Conservation (phyloP, 2,113 vertebrate genomes). For the Tricholaema leucomelas region DNA sequence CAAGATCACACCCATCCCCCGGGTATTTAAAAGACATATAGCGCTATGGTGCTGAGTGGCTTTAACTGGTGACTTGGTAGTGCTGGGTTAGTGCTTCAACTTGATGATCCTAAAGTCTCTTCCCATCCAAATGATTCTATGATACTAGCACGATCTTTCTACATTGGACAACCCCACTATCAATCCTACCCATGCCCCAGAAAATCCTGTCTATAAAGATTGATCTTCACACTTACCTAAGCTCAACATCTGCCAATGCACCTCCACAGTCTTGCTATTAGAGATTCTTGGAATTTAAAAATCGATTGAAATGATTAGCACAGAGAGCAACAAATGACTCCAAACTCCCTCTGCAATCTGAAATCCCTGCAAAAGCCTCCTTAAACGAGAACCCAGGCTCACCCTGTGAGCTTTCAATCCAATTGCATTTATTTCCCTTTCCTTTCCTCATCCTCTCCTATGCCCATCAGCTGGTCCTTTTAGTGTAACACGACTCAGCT, state of each 20-base stretch:
- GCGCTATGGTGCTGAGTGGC: too few species aligned
- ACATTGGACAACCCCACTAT: not conserved
- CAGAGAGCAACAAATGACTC: not conserved
- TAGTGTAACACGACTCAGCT: slow-evolving; percentile 50
- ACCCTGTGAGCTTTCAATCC: not conserved
- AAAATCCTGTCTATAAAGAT: not conserved
- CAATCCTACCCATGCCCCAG: not conserved
- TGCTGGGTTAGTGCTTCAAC: too few species aligned
- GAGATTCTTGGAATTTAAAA: not conserved
- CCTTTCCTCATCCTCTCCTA: slow-evolving; percentile 52
- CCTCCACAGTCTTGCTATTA: not conserved
- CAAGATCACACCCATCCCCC: too few species aligned
- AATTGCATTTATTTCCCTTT: slow-evolving; percentile 35
- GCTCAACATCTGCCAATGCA: not conserved
- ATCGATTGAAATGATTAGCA: not conserved
- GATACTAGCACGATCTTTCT: not conserved
- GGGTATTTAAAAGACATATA: too few species aligned
- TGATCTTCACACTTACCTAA: not conserved
- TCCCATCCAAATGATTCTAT: too few species aligned
- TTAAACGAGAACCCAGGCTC: not conserved
- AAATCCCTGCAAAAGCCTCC: not conserved
- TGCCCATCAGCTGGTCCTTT: slow-evolving; percentile 50
- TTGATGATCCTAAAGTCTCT: too few species aligned
- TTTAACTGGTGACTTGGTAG: too few species aligned
- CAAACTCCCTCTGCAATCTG: not conserved